phyloP scores from a whole-genome alignment of 2,888 invertebrate genomes.

The Drosophila nr. perissopoda region DNA sequence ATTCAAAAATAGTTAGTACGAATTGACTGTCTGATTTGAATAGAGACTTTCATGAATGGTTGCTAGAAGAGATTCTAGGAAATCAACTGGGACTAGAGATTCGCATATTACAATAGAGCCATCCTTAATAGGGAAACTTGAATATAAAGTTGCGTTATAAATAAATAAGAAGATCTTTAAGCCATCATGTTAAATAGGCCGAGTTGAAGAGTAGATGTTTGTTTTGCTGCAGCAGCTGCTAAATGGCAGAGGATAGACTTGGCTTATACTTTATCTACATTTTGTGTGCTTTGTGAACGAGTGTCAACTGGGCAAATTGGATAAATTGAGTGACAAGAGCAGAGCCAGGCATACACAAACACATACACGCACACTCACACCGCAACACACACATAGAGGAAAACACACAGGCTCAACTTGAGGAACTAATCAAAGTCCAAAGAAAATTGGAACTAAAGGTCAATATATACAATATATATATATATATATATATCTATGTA shows the following conservation, averaged over 20 bases:
- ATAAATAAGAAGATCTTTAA: neutral
- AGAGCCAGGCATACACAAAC: neutral
- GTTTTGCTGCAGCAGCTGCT: neutral
- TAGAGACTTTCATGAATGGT: neutral
- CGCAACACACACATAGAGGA: neutral
- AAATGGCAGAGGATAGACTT: neutral
- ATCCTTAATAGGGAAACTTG: neutral
- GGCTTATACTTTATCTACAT: conserved; percentile 44
- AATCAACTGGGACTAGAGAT: neutral
- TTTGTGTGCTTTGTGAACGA: neutral
- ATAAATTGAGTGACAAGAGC: conserved; percentile 1
- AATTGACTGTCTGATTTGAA: neutral
- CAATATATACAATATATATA: conserved; percentile 1
- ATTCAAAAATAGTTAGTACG: neutral
- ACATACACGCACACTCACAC: conserved; percentile 6
- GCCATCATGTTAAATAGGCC: neutral
- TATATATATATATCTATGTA: neutral
- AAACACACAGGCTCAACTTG: neutral
- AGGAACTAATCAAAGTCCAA: conserved; percentile 1
- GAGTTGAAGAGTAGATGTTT: neutral
- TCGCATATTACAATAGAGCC: neutral
- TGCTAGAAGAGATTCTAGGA: neutral
- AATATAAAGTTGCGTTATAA: neutral
- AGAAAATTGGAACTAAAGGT: neutral
- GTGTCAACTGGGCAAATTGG: conserved; percentile 3